These are phyloP conservation scores for Caranx melampygus DNA, from an alignment of 2,113 vertebrate genomes.

Conservation along the genomic window DNA sequence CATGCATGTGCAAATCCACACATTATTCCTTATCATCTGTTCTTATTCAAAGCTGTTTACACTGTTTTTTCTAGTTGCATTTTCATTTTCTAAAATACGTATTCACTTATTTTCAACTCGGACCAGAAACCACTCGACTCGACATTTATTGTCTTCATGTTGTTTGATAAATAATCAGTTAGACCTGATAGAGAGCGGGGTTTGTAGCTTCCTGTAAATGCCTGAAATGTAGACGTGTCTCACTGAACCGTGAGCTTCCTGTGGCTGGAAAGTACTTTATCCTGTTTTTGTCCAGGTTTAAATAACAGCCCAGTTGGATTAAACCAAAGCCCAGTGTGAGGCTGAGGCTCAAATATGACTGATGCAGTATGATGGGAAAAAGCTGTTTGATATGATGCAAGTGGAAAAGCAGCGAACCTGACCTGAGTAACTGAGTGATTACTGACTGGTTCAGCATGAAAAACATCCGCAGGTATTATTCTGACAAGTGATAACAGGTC, in stretches of 20 bases:
- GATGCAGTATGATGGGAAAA: too few species aligned
- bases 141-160: slow-evolving; percentile 8
- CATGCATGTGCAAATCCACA: neutral
- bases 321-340: neutral
- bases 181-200: neutral
- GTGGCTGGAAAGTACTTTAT: neutral
- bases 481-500: too few species aligned
- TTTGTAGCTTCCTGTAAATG: neutral
- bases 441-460: too few species aligned
- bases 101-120: neutral
- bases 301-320: neutral
- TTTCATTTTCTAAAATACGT: neutral
- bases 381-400: too few species aligned
- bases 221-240: neutral
- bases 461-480: too few species aligned
- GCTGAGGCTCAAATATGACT: neutral
- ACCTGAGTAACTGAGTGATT: too few species aligned
- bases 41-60: neutral
- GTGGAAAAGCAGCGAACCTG: too few species aligned
- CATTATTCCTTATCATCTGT: neutral
- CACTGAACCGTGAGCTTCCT: neutral
- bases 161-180: slow-evolving; percentile 24
- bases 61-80: neutral
- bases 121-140: neutral
- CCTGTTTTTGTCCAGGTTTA: too few species aligned